Percentiles rank a stretch among this genome's conserved stretches.
phyloP scores from a whole-genome alignment of 1,140 invertebrate species.

The Solenopsis fugax region DNA sequence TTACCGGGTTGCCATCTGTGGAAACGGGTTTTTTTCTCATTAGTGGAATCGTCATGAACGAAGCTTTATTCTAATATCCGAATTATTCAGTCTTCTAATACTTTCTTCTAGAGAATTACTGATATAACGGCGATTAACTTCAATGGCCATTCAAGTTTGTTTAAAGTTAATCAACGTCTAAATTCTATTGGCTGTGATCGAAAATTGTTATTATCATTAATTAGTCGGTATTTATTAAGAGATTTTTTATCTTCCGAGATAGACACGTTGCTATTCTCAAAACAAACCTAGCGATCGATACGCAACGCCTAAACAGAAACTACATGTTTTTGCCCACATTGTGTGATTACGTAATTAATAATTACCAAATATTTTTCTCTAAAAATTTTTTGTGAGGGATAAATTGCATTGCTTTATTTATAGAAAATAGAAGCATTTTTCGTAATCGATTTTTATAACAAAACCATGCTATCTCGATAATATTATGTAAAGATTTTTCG shows the following conservation, averaged over 20 bases:
- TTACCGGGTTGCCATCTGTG: conserved; percentile 86
- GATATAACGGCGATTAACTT: background rate
- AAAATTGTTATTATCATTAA: background rate
- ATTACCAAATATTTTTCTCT: background rate
- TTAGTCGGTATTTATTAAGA: background rate
- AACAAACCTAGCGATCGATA: background rate
- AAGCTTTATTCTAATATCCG: background rate
- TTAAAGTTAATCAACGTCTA: background rate
- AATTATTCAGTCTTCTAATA: background rate
- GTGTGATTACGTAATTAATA: background rate
- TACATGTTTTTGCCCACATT: background rate
- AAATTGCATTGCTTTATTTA: background rate
- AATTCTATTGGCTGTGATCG: background rate
- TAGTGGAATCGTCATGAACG: background rate
- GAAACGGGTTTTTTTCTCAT: conserved; percentile 50
- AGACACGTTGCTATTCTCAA: background rate
- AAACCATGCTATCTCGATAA: background rate
- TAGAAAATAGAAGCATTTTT: background rate
- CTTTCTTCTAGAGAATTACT: background rate
- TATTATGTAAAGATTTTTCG: background rate
- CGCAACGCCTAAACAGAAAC: background rate
- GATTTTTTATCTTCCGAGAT: background rate
- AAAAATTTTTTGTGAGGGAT: background rate
- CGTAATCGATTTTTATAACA: background rate
- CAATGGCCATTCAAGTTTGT: background rate